phyloP scores from a whole-genome alignment of 1,140 invertebrate species.

The Psilanteris sp. region DNA sequence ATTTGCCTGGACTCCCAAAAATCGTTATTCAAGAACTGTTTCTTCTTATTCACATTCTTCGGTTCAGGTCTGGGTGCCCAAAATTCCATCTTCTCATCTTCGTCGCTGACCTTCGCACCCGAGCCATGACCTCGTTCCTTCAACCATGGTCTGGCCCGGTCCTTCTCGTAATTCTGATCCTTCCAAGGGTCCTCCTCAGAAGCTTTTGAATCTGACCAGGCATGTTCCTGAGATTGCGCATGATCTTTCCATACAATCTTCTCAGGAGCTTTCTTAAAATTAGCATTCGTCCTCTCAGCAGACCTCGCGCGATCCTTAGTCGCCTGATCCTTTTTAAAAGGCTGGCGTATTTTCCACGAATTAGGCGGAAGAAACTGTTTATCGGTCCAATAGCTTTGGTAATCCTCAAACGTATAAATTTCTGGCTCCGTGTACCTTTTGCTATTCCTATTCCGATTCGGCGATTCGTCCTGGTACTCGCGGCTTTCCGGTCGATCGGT shows the following conservation, averaged over 20 bases:
- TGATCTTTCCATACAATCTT: constrained; percentile 8
- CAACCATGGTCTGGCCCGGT: background rate
- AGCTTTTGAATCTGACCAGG: background rate
- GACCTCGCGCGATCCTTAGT: background rate
- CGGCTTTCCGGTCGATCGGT: too few species aligned
- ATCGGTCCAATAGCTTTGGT: constrained; percentile 8
- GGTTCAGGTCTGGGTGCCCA: too few species aligned
- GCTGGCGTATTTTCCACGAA: constrained; percentile 1
- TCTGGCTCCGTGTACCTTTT: background rate
- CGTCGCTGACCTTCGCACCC: too few species aligned
- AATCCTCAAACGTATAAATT: constrained; percentile 13
- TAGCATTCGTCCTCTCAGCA: background rate
- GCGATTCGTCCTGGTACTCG: too few species aligned
- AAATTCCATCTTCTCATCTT: too few species aligned
- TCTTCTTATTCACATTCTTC: too few species aligned
- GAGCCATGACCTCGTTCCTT: background rate
- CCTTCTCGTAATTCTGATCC: background rate
- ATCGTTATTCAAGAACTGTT: too few species aligned
- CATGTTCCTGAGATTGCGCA: constrained; percentile 5
- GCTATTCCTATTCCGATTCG: too few species aligned
- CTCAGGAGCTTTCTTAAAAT: background rate
- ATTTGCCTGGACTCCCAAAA: too few species aligned
- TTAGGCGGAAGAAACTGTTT: background rate
- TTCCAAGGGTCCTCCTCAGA: background rate
- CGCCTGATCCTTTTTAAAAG: background rate